These are phyloP conservation scores for Drosophila simulans DNA, from an alignment of 1,140 invertebrate species.

Conservation along the genomic window DNA sequence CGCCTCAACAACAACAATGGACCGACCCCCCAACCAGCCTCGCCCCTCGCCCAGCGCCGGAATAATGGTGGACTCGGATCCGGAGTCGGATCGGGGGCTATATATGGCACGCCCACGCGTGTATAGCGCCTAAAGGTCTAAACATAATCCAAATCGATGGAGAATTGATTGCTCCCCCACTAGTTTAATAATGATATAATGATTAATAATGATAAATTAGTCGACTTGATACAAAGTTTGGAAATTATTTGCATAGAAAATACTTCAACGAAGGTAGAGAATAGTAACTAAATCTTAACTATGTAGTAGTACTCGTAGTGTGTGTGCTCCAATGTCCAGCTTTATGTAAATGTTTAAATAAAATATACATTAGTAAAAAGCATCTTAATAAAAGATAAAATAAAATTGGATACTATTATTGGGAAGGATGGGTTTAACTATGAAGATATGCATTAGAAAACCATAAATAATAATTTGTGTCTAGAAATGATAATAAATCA, in stretches of 20 bases:
- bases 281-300: slow-evolving; percentile 31
- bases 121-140: slow-evolving; percentile 82
- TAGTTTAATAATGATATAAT: slow-evolving; percentile 35
- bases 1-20: slow-evolving; percentile 76
- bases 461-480: too few relatives aligned
- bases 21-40: slow-evolving; percentile 59
- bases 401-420: background rate
- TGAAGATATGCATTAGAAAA: too few relatives aligned
- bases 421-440: background rate
- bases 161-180: slow-evolving; percentile 57
- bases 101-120: slow-evolving; percentile 76
- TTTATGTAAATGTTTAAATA: slow-evolving; percentile 76
- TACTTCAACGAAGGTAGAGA: slow-evolving; percentile 56
- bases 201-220: slow-evolving; percentile 36
- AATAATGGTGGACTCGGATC: slow-evolving; percentile 48
- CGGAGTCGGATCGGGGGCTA: slow-evolving; percentile 40
- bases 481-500: too few relatives aligned
- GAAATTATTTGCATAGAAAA: slow-evolving; percentile 59
- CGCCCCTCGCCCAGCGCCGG: slow-evolving; percentile 67
- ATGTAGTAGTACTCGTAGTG: slow-evolving; percentile 68
- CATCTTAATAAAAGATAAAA: background rate
- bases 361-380: slow-evolving; percentile 52
- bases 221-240: slow-evolving; percentile 46
- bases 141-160: slow-evolving; percentile 40
- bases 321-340: slow-evolving; percentile 74